These are phyloP conservation scores for Nothocercus julius DNA, from an alignment of 2,113 vertebrate genomes.

Conservation along the genomic window DNA sequence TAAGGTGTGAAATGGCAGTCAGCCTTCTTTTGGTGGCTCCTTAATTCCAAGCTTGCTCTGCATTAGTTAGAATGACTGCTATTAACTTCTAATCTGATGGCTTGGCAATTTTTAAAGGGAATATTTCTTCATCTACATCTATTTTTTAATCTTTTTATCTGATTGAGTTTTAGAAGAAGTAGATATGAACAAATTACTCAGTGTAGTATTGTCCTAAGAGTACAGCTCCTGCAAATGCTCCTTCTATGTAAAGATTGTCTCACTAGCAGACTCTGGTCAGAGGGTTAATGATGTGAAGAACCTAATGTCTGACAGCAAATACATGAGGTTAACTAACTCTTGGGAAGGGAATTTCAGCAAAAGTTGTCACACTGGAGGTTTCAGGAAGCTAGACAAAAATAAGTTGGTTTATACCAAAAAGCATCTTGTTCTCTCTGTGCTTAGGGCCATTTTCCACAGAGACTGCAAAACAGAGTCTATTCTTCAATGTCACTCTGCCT, in stretches of 20 bases:
- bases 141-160: neutral
- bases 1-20: neutral
- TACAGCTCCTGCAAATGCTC: neutral
- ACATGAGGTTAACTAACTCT: neutral
- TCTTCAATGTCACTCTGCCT: neutral
- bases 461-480: neutral
- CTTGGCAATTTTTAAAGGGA: neutral
- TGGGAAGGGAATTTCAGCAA: neutral
- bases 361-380: neutral
- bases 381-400: neutral
- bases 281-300: neutral
- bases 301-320: neutral
- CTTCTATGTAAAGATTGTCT: neutral
- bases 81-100: neutral
- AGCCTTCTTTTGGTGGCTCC: neutral
- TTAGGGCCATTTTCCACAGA: neutral
- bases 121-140: neutral
- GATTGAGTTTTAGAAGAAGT: neutral
- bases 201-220: accelerated
- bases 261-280: neutral
- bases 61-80: accelerated
- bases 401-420: neutral
- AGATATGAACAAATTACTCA: neutral
- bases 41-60: neutral
- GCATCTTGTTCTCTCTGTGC: neutral